Conservation (phyloP, 2,888 invertebrate species). For the Cancer borealis region DNA sequence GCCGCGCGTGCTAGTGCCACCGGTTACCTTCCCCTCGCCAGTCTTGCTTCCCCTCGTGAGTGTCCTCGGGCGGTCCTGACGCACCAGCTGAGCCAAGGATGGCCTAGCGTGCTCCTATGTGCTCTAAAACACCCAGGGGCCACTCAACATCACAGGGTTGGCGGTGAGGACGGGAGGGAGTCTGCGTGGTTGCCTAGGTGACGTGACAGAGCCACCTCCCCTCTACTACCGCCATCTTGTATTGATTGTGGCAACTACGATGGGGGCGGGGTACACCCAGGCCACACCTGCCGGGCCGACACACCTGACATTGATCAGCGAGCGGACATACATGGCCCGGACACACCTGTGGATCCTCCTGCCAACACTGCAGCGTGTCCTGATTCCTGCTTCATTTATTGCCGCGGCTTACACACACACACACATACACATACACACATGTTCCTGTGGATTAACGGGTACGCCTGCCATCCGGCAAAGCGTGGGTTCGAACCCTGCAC, state of each 20-base stretch:
- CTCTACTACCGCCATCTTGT: conserved; percentile 65
- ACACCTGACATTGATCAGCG: conserved; percentile 48
- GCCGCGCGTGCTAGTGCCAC: conserved; percentile 48
- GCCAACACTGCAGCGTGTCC: too few relatives aligned
- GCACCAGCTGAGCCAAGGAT: neutral
- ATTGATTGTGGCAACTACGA: conserved; percentile 65
- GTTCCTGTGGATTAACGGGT: neutral
- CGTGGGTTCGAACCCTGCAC: too few relatives aligned
- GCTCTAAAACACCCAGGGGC: neutral
- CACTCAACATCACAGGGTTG: neutral
- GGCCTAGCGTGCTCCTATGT: neutral
- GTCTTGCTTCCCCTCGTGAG: neutral
- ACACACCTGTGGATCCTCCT: neutral
- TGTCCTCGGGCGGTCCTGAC: neutral
- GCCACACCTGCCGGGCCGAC: neutral
- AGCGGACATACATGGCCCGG: too few relatives aligned
- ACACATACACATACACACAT: neutral
- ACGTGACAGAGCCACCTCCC: conserved; percentile 31
- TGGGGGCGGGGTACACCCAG: neutral
- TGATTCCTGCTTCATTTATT: too few relatives aligned
- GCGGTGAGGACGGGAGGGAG: neutral
- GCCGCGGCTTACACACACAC: too few relatives aligned
- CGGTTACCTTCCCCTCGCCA: neutral
- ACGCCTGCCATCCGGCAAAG: too few relatives aligned
- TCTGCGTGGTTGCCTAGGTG: conserved; percentile 62